These are phyloP conservation scores for Semotilus atromaculatus DNA, from an alignment of 2,797 vertebrate species.

Conservation along the genomic window DNA sequence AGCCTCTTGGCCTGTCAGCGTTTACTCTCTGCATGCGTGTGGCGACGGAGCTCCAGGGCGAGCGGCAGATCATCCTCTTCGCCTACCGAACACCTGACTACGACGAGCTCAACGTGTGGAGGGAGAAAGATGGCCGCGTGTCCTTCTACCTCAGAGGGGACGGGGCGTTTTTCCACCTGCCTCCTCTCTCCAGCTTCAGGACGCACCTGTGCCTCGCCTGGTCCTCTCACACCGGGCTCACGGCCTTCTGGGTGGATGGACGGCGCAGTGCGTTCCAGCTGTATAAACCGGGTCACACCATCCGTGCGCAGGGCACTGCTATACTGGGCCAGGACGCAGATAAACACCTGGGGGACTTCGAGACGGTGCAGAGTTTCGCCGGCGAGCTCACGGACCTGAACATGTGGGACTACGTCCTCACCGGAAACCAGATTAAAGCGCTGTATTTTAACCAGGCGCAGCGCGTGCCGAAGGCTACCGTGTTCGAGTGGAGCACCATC, in stretches of 20 bases:
- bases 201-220: slow-evolving; percentile 82
- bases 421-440: slow-evolving; percentile 67
- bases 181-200: slow-evolving; percentile 77
- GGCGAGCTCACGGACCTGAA: slow-evolving; percentile 79
- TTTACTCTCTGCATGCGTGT: slow-evolving; percentile 82
- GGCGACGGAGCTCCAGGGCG: slow-evolving; percentile 77
- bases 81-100: slow-evolving; percentile 80
- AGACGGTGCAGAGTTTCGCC: slow-evolving; percentile 74
- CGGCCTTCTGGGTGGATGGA: slow-evolving; percentile 77
- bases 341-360: slow-evolving; percentile 71
- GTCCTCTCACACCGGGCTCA: slow-evolving; percentile 73
- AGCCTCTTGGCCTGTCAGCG: slow-evolving; percentile 74
- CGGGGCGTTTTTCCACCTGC: slow-evolving; percentile 74
- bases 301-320: slow-evolving; percentile 66
- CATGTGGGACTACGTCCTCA: slow-evolving; percentile 79
- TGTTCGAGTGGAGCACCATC: slow-evolving; percentile 77
- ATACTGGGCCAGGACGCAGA: slow-evolving; percentile 82
- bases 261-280: slow-evolving; percentile 77
- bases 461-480: slow-evolving; percentile 59
- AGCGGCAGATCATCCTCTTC: slow-evolving; percentile 80
- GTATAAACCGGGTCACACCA: slow-evolving; percentile 75
- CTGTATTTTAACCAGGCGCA: slow-evolving; percentile 51
- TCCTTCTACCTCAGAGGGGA: slow-evolving; percentile 81
- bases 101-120: slow-evolving; percentile 83
- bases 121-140: slow-evolving; percentile 77